A percentile compares a stretch with the other conserved stretches of the same genome.
Evolutionary conservation across 2,797 vertebrate genomes (phyloP).

Genomic region (Sebastes alutus): DNA sequence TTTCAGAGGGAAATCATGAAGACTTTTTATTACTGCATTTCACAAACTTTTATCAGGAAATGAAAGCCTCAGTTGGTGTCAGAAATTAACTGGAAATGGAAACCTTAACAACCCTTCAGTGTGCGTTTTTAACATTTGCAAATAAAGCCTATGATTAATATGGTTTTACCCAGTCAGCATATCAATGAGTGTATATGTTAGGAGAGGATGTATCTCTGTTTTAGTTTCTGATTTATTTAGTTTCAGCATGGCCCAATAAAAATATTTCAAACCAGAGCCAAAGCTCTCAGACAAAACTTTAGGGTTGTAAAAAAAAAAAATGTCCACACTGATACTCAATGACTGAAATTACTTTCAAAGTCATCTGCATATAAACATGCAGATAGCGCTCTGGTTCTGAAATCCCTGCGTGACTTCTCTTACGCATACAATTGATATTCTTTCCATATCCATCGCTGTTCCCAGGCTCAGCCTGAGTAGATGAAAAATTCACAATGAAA

Average conservation of each 20-base stretch:
- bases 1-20: neutral
- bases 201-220: neutral
- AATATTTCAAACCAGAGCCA: neutral
- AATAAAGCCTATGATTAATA: neutral
- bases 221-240: neutral
- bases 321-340: constrained; percentile 11
- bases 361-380: constrained; percentile 59
- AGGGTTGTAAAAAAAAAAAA: neutral
- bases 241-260: neutral
- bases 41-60: neutral
- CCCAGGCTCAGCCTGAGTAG: constrained; percentile 56
- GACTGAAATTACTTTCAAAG: constrained; percentile 48
- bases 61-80: neutral
- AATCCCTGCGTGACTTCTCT: constrained; percentile 58
- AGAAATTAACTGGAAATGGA: neutral
- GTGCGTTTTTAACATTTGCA: neutral
- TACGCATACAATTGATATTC: constrained; percentile 72
- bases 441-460: constrained; percentile 64
- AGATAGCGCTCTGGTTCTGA: constrained; percentile 39
- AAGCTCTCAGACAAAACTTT: constrained; percentile 14
- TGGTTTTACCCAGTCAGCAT: neutral
- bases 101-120: neutral
- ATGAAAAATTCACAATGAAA: constrained; percentile 77
- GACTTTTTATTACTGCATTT: neutral
- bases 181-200: neutral